phyloP scores from a whole-genome alignment of 2,797 vertebrate species.

The Helicolenus hilgendorfi region DNA sequence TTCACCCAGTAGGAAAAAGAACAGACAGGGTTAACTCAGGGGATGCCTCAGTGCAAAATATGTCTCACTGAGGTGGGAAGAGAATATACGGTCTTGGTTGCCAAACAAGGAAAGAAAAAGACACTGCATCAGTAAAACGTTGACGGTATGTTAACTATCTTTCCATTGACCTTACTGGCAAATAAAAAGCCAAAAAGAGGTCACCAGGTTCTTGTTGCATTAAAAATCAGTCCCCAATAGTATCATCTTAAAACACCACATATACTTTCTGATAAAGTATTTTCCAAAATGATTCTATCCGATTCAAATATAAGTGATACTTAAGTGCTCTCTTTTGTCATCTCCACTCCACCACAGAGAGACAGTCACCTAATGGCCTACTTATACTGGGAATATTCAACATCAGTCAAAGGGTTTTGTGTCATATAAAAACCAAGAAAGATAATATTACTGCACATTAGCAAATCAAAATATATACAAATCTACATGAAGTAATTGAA shows the following conservation, averaged over 20 bases:
- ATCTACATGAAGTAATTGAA: slow-evolving; percentile 62
- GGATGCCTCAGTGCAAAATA: neutral
- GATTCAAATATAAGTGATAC: neutral
- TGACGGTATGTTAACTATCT: neutral
- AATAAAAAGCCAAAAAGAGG: neutral
- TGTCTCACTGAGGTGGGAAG: slow-evolving; percentile 7
- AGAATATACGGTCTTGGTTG: neutral
- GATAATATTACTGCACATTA: slow-evolving; percentile 58
- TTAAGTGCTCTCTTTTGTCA: neutral
- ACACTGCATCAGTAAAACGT: slow-evolving; percentile 1
- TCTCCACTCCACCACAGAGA: neutral
- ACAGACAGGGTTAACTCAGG: neutral
- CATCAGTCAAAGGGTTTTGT: slow-evolving; percentile 21
- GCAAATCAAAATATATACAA: slow-evolving; percentile 83
- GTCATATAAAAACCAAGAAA: slow-evolving; percentile 49
- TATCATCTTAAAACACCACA: neutral
- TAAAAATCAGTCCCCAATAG: neutral
- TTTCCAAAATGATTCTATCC: neutral
- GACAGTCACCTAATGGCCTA: neutral
- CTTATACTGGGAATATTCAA: slow-evolving; percentile 18
- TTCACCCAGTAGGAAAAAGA: neutral
- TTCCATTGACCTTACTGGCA: neutral
- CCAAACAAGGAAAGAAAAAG: slow-evolving; percentile 1
- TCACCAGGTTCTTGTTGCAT: neutral
- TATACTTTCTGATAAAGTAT: neutral